Percentiles rank a stretch among this genome's conserved stretches.
Evolutionary conservation across 2,888 invertebrate species (phyloP).

Genomic region (Drosophila setosimentum): DNA sequence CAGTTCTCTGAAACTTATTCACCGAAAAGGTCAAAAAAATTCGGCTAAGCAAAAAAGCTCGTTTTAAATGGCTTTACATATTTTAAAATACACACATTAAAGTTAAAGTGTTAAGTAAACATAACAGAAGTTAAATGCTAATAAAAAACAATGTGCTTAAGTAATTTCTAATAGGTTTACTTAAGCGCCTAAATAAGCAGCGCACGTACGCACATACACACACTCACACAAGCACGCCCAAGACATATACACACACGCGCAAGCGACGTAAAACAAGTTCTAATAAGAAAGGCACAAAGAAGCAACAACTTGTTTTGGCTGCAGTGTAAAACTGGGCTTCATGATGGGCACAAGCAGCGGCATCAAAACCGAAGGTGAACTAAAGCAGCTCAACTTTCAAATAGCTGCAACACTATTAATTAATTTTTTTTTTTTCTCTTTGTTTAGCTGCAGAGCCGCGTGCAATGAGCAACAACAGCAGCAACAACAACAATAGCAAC

Average conservation of each 20-base stretch:
- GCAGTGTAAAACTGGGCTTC: conserved; percentile 48
- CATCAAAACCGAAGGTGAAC: conserved; percentile 82
- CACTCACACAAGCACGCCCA: conserved; percentile 2
- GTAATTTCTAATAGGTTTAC: conserved; percentile 14
- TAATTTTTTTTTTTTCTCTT: conserved; percentile 19
- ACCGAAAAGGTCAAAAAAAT: conserved; percentile 36
- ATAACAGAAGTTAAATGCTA: neutral
- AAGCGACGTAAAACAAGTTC: conserved; percentile 62
- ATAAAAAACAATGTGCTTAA: conserved; percentile 37
- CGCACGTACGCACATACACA: conserved; percentile 47
- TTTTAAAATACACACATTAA: conserved; percentile 12
- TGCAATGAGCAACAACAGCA: conserved; percentile 57
- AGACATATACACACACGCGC: conserved; percentile 28
- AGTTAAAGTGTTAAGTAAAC: conserved; percentile 29
- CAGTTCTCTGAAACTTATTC: conserved; percentile 16
- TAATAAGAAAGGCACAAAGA: conserved; percentile 67
- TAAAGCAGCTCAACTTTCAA: conserved; percentile 30
- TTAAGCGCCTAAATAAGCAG: conserved; percentile 35
- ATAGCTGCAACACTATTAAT: neutral
- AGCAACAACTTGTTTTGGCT: conserved; percentile 60
- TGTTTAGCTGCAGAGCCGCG: conserved; percentile 54
- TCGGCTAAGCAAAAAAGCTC: conserved; percentile 36
- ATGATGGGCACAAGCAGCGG: conserved; percentile 74
- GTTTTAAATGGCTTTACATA: conserved; percentile 45
- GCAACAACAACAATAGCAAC: conserved; percentile 34